Evolutionary conservation across 2,888 invertebrate genomes (phyloP).

Genomic region (Mycalesis mineus): DNA sequence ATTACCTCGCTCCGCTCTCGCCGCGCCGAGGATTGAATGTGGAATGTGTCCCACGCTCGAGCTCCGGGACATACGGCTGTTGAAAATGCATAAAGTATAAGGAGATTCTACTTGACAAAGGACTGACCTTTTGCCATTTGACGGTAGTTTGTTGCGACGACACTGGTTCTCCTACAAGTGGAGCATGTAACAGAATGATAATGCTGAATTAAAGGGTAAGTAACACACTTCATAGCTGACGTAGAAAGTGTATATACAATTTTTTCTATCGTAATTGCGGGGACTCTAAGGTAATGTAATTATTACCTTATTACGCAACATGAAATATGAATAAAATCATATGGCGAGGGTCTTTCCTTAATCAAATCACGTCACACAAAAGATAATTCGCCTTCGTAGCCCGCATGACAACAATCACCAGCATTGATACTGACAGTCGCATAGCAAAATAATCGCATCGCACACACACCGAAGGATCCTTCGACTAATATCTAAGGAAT

Average conservation of each 20-base stretch:
- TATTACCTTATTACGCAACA: no score
- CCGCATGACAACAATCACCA: constrained; percentile 7
- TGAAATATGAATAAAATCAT: no score
- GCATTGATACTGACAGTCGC: constrained; percentile 36
- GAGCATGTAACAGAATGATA: no score
- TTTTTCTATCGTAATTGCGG: no score
- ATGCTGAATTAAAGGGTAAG: no score
- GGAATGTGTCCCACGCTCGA: constrained; percentile 79
- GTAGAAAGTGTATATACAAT: no score
- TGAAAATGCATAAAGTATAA: background rate
- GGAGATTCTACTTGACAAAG: background rate
- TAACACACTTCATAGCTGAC: no score
- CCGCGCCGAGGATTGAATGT: constrained; percentile 69
- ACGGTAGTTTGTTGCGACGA: no score
- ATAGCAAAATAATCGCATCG: constrained; percentile 38
- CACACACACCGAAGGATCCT: constrained; percentile 56
- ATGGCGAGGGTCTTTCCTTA: background rate
- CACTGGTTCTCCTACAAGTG: no score
- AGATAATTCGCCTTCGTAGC: constrained; percentile 1
- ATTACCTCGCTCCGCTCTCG: constrained; percentile 59
- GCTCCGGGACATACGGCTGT: constrained; percentile 71
- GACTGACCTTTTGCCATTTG: background rate
- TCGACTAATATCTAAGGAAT: constrained; percentile 31
- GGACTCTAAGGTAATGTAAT: no score
- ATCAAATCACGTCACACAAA: background rate